Conservation (phyloP, 2,797 vertebrate genomes). For the Eremophila alpestris region DNA sequence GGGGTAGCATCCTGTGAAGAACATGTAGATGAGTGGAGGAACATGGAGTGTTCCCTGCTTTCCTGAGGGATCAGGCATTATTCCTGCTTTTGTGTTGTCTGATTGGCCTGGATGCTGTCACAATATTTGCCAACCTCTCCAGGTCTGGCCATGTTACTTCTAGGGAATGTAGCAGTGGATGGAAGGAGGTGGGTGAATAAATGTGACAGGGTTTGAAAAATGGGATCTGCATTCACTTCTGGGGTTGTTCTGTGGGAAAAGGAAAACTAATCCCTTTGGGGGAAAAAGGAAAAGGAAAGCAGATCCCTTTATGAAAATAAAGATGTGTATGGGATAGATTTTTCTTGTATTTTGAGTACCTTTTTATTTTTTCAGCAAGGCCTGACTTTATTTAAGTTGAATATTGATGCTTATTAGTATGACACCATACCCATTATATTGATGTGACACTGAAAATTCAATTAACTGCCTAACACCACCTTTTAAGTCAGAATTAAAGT, state of each 20-base stretch:
- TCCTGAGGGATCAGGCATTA: background rate
- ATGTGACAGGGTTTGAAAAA: accelerated
- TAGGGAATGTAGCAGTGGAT: background rate
- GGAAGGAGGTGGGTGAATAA: background rate
- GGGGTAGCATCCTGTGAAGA: background rate
- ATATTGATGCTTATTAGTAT: background rate
- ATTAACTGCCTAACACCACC: background rate
- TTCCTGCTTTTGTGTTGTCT: background rate
- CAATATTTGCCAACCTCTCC: background rate
- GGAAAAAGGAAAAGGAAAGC: background rate
- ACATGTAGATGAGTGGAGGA: background rate
- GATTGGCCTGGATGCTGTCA: background rate
- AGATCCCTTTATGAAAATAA: background rate
- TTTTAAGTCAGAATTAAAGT: background rate
- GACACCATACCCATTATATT: background rate
- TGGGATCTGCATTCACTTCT: background rate
- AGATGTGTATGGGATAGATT: background rate
- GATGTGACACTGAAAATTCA: background rate
- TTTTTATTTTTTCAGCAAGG: accelerated
- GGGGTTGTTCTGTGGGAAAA: background rate
- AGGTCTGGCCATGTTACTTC: accelerated
- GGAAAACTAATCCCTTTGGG: background rate
- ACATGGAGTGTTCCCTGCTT: background rate
- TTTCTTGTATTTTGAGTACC: background rate
- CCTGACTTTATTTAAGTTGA: background rate